Conservation (phyloP, 2,797 vertebrate species). For the Tadarida brasiliensis region DNA sequence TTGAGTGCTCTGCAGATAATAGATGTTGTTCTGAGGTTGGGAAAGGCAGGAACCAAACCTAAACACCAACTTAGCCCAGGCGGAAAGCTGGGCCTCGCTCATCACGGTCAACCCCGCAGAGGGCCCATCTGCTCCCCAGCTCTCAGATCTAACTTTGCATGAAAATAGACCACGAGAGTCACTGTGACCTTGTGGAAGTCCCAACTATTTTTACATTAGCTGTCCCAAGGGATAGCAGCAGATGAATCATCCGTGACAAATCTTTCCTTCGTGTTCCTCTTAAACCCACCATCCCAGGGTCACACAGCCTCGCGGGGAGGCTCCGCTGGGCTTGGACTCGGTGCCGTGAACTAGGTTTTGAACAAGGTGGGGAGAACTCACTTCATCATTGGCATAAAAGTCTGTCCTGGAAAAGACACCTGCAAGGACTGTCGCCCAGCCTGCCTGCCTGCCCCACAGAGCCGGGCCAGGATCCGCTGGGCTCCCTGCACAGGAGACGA, state of each 20-base stretch:
- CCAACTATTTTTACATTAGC: neutral
- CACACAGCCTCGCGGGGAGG: accelerated
- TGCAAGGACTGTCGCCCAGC: neutral
- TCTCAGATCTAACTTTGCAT: neutral
- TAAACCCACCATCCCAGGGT: neutral
- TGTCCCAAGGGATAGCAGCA: neutral
- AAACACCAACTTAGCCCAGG: accelerated
- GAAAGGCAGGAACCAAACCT: accelerated
- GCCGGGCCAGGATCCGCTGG: neutral
- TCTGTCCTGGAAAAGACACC: neutral
- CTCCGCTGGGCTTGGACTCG: accelerated
- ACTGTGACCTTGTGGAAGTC: neutral
- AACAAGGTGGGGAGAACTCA: too few species aligned
- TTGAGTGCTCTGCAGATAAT: accelerated
- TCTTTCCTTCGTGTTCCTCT: neutral
- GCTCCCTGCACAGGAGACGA: neutral
- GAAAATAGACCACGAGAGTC: neutral
- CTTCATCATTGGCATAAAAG: neutral
- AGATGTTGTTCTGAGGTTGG: accelerated
- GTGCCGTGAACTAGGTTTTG: neutral
- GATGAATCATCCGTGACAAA: neutral
- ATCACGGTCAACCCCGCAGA: accelerated
- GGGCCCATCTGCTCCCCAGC: accelerated
- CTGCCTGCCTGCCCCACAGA: neutral
- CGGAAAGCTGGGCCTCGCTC: accelerated